Evolutionary conservation across 2,797 vertebrate genomes (phyloP).

Genomic region (Centroberyx gerrardi): DNA sequence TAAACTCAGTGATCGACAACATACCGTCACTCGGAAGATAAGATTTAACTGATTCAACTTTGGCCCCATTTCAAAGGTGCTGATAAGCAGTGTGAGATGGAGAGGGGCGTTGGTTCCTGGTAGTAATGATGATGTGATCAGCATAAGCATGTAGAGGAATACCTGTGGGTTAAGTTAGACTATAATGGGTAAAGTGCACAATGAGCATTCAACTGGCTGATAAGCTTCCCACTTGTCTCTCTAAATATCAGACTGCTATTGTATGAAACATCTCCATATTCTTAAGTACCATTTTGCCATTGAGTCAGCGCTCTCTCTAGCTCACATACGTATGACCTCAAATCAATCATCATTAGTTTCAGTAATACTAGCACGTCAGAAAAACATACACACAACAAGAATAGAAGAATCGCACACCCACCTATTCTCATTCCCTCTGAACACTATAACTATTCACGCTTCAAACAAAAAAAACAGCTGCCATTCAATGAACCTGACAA

Average conservation of each 20-base stretch:
- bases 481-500: neutral
- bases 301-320: neutral
- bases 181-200: no score
- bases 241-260: no score
- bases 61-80: neutral
- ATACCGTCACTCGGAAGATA: neutral
- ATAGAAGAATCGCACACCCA: neutral
- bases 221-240: no score
- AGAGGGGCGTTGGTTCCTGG: conserved; percentile 7
- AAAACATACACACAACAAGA: neutral
- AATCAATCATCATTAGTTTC: neutral
- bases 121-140: neutral
- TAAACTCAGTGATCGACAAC: neutral
- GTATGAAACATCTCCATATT: no score
- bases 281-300: no score
- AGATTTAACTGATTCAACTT: conserved; percentile 16
- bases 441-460: neutral
- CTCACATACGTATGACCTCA: neutral
- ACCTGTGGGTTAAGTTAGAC: neutral
- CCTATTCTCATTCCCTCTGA: neutral
- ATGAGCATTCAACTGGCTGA: no score
- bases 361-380: neutral
- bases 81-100: no score
- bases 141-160: neutral
- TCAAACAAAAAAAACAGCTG: no score